A percentile compares a stretch with the other conserved stretches of the same genome.
Conservation (phyloP, 2,797 vertebrate species). For the Girardinus metallicus region DNA sequence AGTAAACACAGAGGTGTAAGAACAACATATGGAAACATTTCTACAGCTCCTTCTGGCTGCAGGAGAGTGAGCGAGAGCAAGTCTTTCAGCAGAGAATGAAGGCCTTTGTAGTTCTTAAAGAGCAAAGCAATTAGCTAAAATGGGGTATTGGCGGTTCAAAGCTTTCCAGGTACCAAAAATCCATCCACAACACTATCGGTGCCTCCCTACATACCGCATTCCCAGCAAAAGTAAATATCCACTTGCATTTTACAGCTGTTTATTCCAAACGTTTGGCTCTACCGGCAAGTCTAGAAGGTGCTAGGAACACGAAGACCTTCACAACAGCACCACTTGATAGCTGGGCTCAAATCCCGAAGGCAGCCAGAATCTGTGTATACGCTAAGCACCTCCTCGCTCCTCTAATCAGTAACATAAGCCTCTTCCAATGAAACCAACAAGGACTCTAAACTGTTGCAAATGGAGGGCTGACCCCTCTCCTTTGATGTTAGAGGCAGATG, state of each 20-base stretch:
- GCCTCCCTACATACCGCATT: background rate
- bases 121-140: background rate
- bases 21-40: background rate
- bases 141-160: background rate
- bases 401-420: constrained; percentile 76
- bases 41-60: background rate
- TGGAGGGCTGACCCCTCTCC: constrained; percentile 41
- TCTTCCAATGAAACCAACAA: constrained; percentile 60
- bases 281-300: constrained; percentile 53
- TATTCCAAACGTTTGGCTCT: background rate
- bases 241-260: background rate
- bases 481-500: constrained; percentile 61
- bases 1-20: background rate
- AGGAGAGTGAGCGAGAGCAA: background rate
- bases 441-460: constrained; percentile 65
- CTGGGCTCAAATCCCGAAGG: constrained; percentile 51
- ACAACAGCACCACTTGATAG: constrained; percentile 66
- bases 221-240: background rate
- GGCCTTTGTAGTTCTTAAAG: background rate
- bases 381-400: constrained; percentile 66
- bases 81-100: background rate
- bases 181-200: background rate
- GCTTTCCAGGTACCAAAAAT: background rate
- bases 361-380: constrained; percentile 59
- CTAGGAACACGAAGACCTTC: constrained; percentile 60